Percentiles rank a stretch among this genome's conserved stretches.
Conservation (phyloP, 2,113 vertebrate genomes). For the Psittacus erithacus region DNA sequence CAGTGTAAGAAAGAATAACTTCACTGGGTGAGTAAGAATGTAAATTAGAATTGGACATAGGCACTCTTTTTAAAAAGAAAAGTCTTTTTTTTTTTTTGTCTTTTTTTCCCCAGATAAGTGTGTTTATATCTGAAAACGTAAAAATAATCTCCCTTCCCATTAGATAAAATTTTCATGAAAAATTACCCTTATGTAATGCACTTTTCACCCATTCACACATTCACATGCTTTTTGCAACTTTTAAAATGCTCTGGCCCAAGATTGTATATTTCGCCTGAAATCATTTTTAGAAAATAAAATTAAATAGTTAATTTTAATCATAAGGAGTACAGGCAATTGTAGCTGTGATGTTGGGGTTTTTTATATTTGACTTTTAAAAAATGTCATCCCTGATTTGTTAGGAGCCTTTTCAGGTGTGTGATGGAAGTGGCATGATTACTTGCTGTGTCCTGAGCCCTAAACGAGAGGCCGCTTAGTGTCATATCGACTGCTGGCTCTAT, state of each 20-base stretch:
- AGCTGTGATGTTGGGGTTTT: fast-evolving
- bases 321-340: not conserved
- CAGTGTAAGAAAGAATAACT: not conserved
- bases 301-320: not conserved
- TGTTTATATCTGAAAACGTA: not conserved
- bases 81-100: not conserved
- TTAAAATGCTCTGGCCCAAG: not conserved
- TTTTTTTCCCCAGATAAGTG: not conserved
- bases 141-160: not conserved
- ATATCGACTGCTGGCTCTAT: not conserved
- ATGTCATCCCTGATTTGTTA: not conserved
- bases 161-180: not conserved
- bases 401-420: not conserved
- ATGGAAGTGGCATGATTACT: not conserved
- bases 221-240: not conserved
- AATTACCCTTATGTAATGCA: not conserved
- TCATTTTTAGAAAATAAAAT: not conserved
- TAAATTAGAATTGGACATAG: not conserved
- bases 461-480: not conserved
- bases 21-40: fast-evolving
- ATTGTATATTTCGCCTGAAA: not conserved
- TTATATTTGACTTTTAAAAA: not conserved
- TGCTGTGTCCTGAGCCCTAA: not conserved
- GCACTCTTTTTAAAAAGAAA: not conserved
- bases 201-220: not conserved